These are phyloP conservation scores for Uloborus diversus DNA, from an alignment of 1,140 invertebrate species.

Conservation along the genomic window DNA sequence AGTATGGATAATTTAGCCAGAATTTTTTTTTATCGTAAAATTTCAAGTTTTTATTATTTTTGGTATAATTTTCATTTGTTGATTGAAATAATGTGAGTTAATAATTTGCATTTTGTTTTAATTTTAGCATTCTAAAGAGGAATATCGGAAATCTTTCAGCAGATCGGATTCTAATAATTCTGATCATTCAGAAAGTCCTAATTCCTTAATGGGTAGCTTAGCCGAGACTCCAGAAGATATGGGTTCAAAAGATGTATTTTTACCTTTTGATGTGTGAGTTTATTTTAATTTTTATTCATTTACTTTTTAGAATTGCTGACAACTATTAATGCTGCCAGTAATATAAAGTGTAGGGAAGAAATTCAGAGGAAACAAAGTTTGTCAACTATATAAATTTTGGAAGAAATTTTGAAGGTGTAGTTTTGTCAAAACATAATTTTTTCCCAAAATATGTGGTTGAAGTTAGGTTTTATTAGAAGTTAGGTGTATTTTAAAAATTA, in stretches of 20 bases:
- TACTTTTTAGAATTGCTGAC: too few species aligned
- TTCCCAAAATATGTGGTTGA: too few species aligned
- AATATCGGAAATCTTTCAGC: slow-evolving; percentile 59
- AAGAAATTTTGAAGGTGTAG: too few species aligned
- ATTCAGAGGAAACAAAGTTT: too few species aligned
- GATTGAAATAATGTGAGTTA: not conserved
- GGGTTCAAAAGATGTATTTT: slow-evolving; percentile 41
- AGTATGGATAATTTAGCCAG: not conserved
- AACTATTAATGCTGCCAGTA: too few species aligned
- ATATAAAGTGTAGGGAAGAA: too few species aligned
- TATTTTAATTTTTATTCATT: too few species aligned
- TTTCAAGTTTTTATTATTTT: too few species aligned
- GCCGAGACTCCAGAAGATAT: slow-evolving; percentile 61
- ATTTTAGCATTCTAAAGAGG: slow-evolving; percentile 46
- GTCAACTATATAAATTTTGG: too few species aligned
- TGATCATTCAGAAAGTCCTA: slow-evolving; percentile 63
- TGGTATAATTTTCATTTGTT: not conserved
- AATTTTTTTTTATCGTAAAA: not conserved
- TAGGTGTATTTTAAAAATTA: too few species aligned
- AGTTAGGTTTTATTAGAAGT: too few species aligned
- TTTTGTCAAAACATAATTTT: too few species aligned
- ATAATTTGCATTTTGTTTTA: not conserved
- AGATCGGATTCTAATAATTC: slow-evolving; percentile 64
- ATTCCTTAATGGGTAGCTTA: slow-evolving; percentile 59
- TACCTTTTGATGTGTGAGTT: slow-evolving; percentile 47